Conservation (phyloP, 2,113 vertebrate genomes). For the Gambusia holbrooki region DNA sequence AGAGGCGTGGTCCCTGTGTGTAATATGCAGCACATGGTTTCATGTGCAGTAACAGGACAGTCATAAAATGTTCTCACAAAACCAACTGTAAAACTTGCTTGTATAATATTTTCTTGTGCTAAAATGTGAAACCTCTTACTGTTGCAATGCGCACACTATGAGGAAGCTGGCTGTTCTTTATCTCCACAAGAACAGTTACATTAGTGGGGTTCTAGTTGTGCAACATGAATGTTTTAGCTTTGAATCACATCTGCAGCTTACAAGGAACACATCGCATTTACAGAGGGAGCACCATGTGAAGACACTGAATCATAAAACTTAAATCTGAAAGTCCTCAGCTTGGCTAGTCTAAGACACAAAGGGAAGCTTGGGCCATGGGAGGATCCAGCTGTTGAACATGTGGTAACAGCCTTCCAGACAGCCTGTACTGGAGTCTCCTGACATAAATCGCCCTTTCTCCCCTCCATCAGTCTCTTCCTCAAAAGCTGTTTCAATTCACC, state of each 20-base stretch:
- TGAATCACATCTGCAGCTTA: background rate
- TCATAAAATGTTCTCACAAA: no score
- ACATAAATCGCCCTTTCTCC: conserved; percentile 56
- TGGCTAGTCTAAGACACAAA: conserved; percentile 2
- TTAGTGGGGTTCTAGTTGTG: background rate
- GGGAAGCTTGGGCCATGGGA: background rate
- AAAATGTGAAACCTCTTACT: no score
- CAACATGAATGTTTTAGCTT: background rate
- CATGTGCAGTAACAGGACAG: no score
- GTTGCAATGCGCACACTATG: background rate
- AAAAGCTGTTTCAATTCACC: conserved; percentile 39
- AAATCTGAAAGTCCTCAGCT: conserved; percentile 8
- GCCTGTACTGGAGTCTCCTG: conserved; percentile 21
- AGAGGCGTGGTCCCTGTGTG: no score
- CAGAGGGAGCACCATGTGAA: background rate
- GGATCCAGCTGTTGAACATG: conserved; percentile 65
- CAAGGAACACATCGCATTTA: background rate
- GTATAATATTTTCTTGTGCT: background rate
- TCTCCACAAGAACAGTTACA: background rate
- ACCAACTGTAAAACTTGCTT: background rate
- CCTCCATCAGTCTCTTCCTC: conserved; percentile 56
- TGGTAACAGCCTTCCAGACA: conserved; percentile 31
- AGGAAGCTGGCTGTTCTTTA: background rate
- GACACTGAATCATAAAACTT: conserved; percentile 7
- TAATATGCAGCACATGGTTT: no score